phyloP scores from a whole-genome alignment of 2,113 vertebrate genomes.

The Petaurus breviceps region DNA sequence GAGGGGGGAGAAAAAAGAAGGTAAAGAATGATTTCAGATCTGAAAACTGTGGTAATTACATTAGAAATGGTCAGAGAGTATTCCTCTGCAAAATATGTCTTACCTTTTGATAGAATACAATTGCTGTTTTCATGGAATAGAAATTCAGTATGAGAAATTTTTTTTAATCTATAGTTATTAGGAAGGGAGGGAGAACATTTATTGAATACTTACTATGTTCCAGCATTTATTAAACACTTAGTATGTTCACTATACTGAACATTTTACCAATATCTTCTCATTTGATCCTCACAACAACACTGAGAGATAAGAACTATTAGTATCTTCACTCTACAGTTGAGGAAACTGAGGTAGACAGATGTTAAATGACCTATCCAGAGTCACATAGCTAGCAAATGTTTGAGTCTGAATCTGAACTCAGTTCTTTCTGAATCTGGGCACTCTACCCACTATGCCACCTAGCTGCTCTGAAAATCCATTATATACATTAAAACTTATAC shows the following conservation, averaged over 20 bases:
- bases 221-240: neutral
- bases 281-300: neutral
- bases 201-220: neutral
- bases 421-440: neutral
- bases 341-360: neutral
- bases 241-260: neutral
- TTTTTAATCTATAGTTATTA: neutral
- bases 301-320: neutral
- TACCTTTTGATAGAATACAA: conserved; percentile 25
- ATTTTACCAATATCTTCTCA: neutral
- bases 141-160: neutral
- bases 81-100: neutral
- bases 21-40: conserved; percentile 20
- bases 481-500: neutral
- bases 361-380: neutral
- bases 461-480: neutral
- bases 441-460: neutral
- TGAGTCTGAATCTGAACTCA: neutral
- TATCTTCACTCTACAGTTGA: neutral
- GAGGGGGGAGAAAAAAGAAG: conserved; percentile 45
- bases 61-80: neutral
- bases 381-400: neutral
- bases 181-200: neutral
- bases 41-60: neutral
- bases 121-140: neutral